Percentiles rank a stretch among this genome's conserved stretches.
phyloP scores from a whole-genome alignment of 2,888 invertebrate genomes.

The Epirrhoe tristata region DNA sequence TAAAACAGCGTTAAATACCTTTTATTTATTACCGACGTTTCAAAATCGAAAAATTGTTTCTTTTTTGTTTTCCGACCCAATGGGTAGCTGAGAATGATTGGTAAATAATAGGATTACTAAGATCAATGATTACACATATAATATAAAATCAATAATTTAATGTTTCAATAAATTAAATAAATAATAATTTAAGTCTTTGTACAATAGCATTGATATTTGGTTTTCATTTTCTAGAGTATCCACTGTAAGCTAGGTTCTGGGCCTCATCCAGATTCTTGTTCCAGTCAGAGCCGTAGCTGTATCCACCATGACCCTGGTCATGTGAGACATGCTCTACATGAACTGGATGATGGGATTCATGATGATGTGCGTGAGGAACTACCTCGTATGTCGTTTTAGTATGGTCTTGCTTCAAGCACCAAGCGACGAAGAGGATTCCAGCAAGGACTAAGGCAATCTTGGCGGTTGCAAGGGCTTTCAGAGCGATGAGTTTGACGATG shows the following conservation, averaged over 20 bases:
- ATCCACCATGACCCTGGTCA: slow-evolving; percentile 71
- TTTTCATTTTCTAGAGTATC: slow-evolving; percentile 72
- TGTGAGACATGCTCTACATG: slow-evolving; percentile 81
- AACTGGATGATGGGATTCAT: slow-evolving; percentile 87
- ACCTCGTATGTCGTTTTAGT: slow-evolving; percentile 80
- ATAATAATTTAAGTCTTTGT: slow-evolving; percentile 71
- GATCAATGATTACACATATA: not conserved
- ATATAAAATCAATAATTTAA: slow-evolving; percentile 57
- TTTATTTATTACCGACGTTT: too few relatives aligned
- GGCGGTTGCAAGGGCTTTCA: slow-evolving; percentile 93
- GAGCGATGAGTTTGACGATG: slow-evolving; percentile 91
- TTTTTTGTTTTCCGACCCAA: too few relatives aligned
- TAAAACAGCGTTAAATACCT: too few relatives aligned
- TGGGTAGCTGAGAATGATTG: too few relatives aligned
- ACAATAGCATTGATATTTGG: slow-evolving; percentile 57
- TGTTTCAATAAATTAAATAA: slow-evolving; percentile 74
- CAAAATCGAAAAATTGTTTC: too few relatives aligned
- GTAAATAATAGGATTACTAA: too few relatives aligned
- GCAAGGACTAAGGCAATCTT: slow-evolving; percentile 92
- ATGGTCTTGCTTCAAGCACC: slow-evolving; percentile 76
- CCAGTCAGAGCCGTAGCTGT: slow-evolving; percentile 77
- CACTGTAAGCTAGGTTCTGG: slow-evolving; percentile 90
- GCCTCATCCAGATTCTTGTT: slow-evolving; percentile 87
- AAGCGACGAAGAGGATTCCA: slow-evolving; percentile 86
- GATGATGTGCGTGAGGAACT: slow-evolving; percentile 76